These are phyloP conservation scores for Hemitrygon akajei DNA, from an alignment of 2,797 vertebrate genomes.

Conservation along the genomic window DNA sequence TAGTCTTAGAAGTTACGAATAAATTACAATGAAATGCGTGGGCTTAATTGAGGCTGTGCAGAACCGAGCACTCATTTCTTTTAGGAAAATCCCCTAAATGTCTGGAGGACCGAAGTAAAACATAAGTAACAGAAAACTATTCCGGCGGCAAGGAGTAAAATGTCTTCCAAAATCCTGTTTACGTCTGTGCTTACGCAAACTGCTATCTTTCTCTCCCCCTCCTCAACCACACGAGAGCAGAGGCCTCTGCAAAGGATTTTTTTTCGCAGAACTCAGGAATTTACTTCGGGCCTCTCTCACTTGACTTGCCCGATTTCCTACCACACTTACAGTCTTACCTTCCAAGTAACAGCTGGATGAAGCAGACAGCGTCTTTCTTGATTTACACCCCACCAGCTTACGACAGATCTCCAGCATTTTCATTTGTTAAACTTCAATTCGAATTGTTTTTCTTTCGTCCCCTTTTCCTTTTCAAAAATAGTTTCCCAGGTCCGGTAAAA, in stretches of 20 bases:
- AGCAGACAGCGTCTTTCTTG: conserved; percentile 92
- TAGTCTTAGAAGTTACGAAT: background rate
- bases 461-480: conserved; percentile 23
- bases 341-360: conserved; percentile 96
- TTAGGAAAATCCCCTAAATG: background rate
- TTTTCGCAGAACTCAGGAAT: background rate
- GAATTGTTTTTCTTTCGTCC: conserved; percentile 44
- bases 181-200: conserved; percentile 8
- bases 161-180: conserved; percentile 27
- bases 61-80: background rate
- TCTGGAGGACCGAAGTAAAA: background rate
- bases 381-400: conserved; percentile 98
- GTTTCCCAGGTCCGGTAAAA: background rate
- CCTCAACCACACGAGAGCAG: conserved; percentile 27
- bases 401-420: conserved; percentile 99
- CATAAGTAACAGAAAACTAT: background rate
- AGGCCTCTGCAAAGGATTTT: conserved; percentile 35
- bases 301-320: background rate
- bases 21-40: background rate
- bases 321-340: conserved; percentile 67
- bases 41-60: background rate
- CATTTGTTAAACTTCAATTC: conserved; percentile 69
- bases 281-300: conserved; percentile 32
- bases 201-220: conserved; percentile 21
- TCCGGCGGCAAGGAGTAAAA: conserved; percentile 20